These are phyloP conservation scores for Acromyrmex echinatior DNA, from an alignment of 1,140 invertebrate species.

Conservation along the genomic window DNA sequence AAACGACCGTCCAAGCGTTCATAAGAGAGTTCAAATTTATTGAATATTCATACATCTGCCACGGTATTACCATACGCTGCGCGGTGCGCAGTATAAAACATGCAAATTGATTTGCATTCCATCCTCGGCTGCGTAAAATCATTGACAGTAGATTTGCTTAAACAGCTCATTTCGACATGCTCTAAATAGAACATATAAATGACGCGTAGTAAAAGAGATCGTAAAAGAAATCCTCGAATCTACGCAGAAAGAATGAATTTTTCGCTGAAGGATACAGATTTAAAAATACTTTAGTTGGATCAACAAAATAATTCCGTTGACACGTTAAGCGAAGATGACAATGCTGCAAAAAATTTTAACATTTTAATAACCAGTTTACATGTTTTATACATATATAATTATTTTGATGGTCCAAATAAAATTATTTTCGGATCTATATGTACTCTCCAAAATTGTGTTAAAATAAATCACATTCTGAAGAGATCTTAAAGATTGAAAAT, in stretches of 20 bases:
- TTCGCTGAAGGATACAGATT: too few relatives aligned
- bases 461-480: too few relatives aligned
- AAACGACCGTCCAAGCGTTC: slow-evolving; percentile 29
- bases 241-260: background rate
- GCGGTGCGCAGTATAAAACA: slow-evolving; percentile 33
- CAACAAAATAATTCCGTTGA: too few relatives aligned
- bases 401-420: background rate
- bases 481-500: too few relatives aligned
- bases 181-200: background rate
- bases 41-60: slow-evolving; percentile 59
- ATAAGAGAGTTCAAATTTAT: slow-evolving; percentile 55
- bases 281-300: too few relatives aligned
- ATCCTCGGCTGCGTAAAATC: slow-evolving; percentile 44
- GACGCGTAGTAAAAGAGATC: background rate
- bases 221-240: background rate
- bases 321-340: too few relatives aligned
- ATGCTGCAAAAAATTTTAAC: too few relatives aligned
- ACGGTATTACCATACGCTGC: slow-evolving; percentile 53
- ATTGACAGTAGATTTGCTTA: slow-evolving; percentile 48
- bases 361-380: too few relatives aligned
- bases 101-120: slow-evolving; percentile 63
- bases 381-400: too few relatives aligned
- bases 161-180: background rate
- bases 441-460: too few relatives aligned
- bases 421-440: background rate